Evolutionary conservation across 2,888 invertebrate species (phyloP).

Genomic region (Tanypteryx hageni): DNA sequence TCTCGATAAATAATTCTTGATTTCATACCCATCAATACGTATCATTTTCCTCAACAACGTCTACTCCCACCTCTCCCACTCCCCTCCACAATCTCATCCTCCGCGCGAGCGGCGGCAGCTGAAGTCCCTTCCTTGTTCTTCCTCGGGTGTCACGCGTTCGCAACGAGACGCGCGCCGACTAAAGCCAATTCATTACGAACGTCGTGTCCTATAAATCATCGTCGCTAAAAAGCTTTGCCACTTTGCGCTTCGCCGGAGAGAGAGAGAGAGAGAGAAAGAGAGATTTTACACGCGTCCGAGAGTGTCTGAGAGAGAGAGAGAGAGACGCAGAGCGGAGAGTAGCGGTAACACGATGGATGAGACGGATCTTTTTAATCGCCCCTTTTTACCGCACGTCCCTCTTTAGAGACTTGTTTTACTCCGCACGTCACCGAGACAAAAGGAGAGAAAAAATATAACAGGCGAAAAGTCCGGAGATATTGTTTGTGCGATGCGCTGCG

Average conservation of each 20-base stretch:
- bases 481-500: too few species aligned
- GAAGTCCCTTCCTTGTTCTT: slow-evolving; percentile 17
- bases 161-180: slow-evolving; percentile 6
- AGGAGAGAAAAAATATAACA: too few species aligned
- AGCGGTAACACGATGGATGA: too few species aligned
- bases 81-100: not conserved
- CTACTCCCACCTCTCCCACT: not conserved
- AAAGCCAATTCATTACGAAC: slow-evolving; percentile 26
- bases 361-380: too few species aligned
- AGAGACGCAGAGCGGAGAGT: too few species aligned
- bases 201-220: slow-evolving; percentile 5
- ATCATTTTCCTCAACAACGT: not conserved
- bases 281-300: too few species aligned
- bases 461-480: too few species aligned
- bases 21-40: not conserved
- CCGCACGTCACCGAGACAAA: too few species aligned
- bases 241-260: not conserved
- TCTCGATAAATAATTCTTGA: not conserved
- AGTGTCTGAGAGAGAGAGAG: too few species aligned
- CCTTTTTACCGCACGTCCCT: too few species aligned
- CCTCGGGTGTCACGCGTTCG: not conserved
- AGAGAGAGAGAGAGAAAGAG: too few species aligned
- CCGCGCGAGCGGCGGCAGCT: not conserved
- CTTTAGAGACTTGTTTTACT: too few species aligned
- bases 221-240: not conserved